Percentiles rank a stretch among this genome's conserved stretches.
Evolutionary conservation across 1,140 invertebrate species (phyloP).

Genomic region (Trypoxylus dichotomus): DNA sequence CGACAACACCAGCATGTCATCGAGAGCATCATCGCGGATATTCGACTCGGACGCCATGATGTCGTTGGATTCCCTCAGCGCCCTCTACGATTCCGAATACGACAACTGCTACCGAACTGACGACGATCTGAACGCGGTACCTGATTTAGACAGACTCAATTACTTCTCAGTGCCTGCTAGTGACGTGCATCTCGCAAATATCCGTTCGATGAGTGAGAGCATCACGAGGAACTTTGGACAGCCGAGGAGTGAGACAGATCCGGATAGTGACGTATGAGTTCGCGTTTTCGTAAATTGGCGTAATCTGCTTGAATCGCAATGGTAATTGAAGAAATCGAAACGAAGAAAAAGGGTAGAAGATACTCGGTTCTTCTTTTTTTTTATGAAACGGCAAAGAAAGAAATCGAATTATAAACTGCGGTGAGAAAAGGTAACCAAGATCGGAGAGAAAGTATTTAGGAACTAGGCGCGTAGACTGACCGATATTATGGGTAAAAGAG

Average conservation of each 20-base stretch:
- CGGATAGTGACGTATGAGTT: slow-evolving; percentile 63
- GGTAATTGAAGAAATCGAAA: neutral
- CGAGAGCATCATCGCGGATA: slow-evolving; percentile 74
- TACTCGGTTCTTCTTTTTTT: neutral
- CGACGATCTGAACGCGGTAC: slow-evolving; percentile 52
- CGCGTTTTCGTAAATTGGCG: neutral
- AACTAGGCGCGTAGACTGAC: neutral
- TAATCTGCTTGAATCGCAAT: neutral
- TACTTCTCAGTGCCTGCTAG: slow-evolving; percentile 59
- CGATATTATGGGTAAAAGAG: neutral
- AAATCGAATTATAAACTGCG: neutral
- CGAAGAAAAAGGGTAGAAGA: neutral
- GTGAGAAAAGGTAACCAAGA: neutral
- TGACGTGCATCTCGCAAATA: slow-evolving; percentile 75
- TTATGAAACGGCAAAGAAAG: neutral
- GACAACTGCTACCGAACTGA: slow-evolving; percentile 63
- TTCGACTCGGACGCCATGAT: slow-evolving; percentile 75
- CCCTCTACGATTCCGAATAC: slow-evolving; percentile 84
- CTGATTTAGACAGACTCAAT: slow-evolving; percentile 51
- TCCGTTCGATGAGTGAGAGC: slow-evolving; percentile 72
- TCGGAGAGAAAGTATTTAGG: neutral
- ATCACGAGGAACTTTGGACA: slow-evolving; percentile 76
- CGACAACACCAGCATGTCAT: slow-evolving; percentile 76
- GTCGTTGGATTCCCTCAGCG: slow-evolving; percentile 75
- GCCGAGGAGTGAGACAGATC: slow-evolving; percentile 64